Base-by-base conservation (phyloP, 2,888 invertebrate species). In the Brachypalpus laphriformis region DNA sequence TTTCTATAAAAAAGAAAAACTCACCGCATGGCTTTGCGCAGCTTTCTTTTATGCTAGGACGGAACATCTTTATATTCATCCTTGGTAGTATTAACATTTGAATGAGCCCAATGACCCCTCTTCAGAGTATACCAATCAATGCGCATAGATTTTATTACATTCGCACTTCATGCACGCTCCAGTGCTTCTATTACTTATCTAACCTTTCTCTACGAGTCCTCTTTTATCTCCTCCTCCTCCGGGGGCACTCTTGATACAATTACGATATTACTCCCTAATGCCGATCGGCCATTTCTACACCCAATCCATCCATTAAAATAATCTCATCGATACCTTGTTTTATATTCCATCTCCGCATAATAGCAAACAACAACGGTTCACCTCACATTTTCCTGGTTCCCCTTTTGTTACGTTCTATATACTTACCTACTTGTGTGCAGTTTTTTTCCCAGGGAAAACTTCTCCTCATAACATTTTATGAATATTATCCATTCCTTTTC, bases 301-400 rank as follows among this genome's bases (percentile, higher is more conserved):
- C 83, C 78, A 75, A 70, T 70, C 68, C 80, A 65, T 80, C 74
- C 80, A 85, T 85, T 85, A 85, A 85, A 80, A 57, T 85, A 80
- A 85, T 85, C 80, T 80, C 83, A 83, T 68, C 83, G 80, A 80
- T 85, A 80, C 80, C 83, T 80, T 75, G 75, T 80, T 80, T 85
- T 75, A 75, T 75, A 80, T 80, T 75, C 80, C 45, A 83, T 70
- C 83, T 70, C 74, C 70, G 56, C 72, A 59, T 68, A 80, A 80
- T 80, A 61, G 80, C 80, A 56, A 78, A 66, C 78, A 78, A 66
- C 78, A 78, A 72, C 63, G 83, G 80, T 80, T 80, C 68, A 83
- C 82, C 80, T 85, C 49, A 74, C 68, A 54, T 59, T 66, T 63
- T 34, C 11, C 54, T 14, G 14, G 3, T 25, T 25, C 5, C 5